Percentiles rank a stretch among this genome's conserved stretches.
phyloP scores from a whole-genome alignment of 2,113 vertebrate genomes.

The Oceanites oceanicus region DNA sequence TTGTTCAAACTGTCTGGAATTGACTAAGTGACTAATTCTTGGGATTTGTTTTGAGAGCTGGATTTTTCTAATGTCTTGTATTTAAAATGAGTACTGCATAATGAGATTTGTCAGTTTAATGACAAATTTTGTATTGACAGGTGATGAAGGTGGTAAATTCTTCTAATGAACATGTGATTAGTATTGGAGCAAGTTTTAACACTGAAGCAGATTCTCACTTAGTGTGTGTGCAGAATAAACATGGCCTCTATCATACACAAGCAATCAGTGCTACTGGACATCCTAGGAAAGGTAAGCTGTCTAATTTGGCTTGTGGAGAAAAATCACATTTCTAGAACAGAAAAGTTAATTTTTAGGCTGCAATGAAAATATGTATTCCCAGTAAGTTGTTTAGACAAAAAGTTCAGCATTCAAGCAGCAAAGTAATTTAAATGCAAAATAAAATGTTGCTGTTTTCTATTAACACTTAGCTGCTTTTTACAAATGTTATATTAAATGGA shows the following conservation, averaged over 20 bases:
- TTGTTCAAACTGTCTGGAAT: not conserved
- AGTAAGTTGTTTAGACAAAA: not conserved
- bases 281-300: conserved; percentile 83
- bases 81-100: not conserved
- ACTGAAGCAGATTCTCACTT: conserved; percentile 90
- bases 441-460: not conserved
- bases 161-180: conserved; percentile 93
- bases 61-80: not conserved
- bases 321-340: not conserved
- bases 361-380: not conserved
- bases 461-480: not conserved
- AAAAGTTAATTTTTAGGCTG: not conserved
- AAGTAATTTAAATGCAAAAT: not conserved
- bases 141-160: conserved; percentile 88
- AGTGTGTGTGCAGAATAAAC: conserved; percentile 88
- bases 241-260: conserved; percentile 89
- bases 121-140: conserved; percentile 63
- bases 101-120: not conserved
- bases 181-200: conserved; percentile 89
- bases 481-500: not conserved
- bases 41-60: not conserved
- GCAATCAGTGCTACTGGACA: conserved; percentile 84
- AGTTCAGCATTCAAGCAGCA: not conserved
- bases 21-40: not conserved
- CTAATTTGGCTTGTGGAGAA: not conserved